Base-by-base conservation (phyloP, 2,797 vertebrate species). In the Scarus forsteni region DNA sequence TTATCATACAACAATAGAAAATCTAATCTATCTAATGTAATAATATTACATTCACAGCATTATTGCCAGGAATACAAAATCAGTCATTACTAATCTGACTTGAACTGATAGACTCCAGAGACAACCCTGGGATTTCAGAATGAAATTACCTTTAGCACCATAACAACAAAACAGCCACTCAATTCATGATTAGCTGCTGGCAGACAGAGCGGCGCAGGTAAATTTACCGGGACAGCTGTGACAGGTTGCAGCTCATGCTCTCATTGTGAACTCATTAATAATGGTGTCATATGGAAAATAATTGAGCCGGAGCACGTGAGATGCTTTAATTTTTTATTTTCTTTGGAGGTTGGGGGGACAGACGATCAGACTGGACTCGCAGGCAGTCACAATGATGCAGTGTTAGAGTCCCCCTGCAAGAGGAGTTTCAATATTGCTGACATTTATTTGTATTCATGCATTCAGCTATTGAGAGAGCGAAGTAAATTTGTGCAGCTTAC, bases 1-100 rank as follows among this genome's bases (percentile, higher is more conserved):
- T 67, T 61, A 50, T 34, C 36, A 39, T 9, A n/a, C 38, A 2
- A 70, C 50, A 62, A 77, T 10, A 69, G 44, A 27, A 70, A 79
- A 80, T 66, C 40, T 18, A 57, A 80, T 75, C 46, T n/a, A 53
- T 49, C 58, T 53, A 72, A 72, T 63, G 14, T 42, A 66, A 70
- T 70, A 13, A 63, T 53, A 16, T 35, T 56, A 50, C 18, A 57
- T 53, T 77, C 60, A 63, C 66, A 15, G 50, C 38, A 50, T 35
- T 57, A 72, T 54, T 65, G 50, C 5, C 14, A 6, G 16, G 38
- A 72, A 75, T 34, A 66, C 18, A 65, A 65, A 27, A 66, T 44
- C 49, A 56, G 49, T 67, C 61, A 60, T 64, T 63, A 54, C 56
- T 43, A 55, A 53, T 60, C 11, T 15, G 60, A 66, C 49, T 69